A percentile compares a stretch with the other conserved stretches of the same genome.
phyloP scores from a whole-genome alignment of 2,888 invertebrate genomes.

The Lasioglossum villosulum region DNA sequence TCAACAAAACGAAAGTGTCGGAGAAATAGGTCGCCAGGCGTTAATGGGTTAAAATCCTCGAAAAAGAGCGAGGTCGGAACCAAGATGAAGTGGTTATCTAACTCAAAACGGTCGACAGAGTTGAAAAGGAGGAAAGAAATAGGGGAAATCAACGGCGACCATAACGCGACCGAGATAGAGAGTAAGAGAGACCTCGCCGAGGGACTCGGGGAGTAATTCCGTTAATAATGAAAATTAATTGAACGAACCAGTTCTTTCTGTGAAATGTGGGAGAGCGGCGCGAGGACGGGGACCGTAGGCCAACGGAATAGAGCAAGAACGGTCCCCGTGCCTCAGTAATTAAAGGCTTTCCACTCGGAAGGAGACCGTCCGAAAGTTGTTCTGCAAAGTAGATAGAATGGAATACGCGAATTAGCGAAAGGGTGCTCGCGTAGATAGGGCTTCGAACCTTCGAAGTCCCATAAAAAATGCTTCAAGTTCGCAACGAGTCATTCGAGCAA shows the following conservation, averaged over 20 bases:
- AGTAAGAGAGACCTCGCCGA: conserved; percentile 43
- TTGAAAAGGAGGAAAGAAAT: not conserved
- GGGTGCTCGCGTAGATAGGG: not conserved
- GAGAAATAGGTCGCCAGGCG: conserved; percentile 4
- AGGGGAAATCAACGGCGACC: conserved; percentile 10
- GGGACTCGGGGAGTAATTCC: conserved; percentile 59
- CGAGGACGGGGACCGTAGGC: conserved; percentile 1
- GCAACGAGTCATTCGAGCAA: not conserved
- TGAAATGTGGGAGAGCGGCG: conserved; percentile 53
- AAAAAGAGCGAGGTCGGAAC: conserved; percentile 28
- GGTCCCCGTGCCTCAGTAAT: conserved; percentile 53
- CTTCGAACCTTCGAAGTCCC: not conserved
- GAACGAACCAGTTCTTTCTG: conserved; percentile 54
- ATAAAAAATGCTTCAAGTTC: conserved; percentile 6
- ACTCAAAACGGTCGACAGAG: not conserved
- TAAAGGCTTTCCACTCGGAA: conserved; percentile 64
- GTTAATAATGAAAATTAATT: conserved; percentile 72
- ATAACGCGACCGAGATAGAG: conserved; percentile 35
- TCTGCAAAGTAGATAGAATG: conserved; percentile 21
- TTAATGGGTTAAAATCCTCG: conserved; percentile 12
- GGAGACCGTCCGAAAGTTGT: conserved; percentile 61
- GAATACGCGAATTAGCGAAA: conserved; percentile 17
- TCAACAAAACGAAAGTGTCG: not conserved
- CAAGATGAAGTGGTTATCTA: conserved; percentile 22
- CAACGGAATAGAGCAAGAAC: conserved; percentile 8